Evolutionary conservation across 2,797 vertebrate species (phyloP).

Genomic region (Sylvia borin): DNA sequence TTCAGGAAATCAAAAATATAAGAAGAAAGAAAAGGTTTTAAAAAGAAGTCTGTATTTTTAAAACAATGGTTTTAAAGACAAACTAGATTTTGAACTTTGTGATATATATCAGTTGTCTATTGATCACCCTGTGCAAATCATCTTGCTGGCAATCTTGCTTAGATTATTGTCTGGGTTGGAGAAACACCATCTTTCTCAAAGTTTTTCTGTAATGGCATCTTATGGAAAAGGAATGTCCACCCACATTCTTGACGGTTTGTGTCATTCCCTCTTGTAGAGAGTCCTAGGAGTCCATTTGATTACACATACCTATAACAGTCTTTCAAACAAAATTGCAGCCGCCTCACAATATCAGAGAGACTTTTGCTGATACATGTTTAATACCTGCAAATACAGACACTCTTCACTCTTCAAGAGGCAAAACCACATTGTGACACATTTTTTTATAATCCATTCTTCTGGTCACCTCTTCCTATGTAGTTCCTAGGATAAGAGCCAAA

Average conservation of each 20-base stretch:
- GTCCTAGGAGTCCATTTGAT: not conserved
- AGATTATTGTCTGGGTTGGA: not conserved
- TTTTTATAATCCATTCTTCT: not conserved
- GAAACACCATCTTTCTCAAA: not conserved
- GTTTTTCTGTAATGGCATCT: not conserved
- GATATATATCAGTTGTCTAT: not conserved
- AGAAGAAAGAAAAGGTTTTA: not conserved
- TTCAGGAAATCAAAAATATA: not conserved
- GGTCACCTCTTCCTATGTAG: not conserved
- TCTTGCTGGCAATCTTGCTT: not conserved
- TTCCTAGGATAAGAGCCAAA: not conserved
- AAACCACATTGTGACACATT: not conserved
- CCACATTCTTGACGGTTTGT: not conserved
- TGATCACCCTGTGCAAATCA: not conserved
- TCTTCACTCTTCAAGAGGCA: not conserved
- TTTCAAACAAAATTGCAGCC: not conserved
- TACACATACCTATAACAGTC: not conserved
- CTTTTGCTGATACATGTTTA: not conserved
- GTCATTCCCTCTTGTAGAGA: not conserved
- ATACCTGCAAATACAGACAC: not conserved
- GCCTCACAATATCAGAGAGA: not conserved
- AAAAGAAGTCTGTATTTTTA: not conserved
- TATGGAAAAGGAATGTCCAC: not conserved
- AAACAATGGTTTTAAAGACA: not conserved
- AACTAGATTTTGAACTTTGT: not conserved